These are phyloP conservation scores for Drosophila suboccidentalis DNA, from an alignment of 2,888 invertebrate species.

Conservation along the genomic window DNA sequence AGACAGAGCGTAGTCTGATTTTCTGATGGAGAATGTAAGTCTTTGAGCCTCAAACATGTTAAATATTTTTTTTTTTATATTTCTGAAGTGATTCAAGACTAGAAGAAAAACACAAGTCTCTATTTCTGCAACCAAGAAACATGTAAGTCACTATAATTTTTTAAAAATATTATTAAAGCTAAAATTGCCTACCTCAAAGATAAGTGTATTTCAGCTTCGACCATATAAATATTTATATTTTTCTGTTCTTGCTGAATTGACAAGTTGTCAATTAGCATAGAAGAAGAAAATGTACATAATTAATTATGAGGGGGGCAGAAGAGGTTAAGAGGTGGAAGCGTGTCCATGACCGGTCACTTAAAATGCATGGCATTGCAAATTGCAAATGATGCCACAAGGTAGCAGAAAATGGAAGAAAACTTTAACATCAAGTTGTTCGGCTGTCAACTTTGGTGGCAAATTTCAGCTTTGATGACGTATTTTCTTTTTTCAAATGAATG, in stretches of 20 bases:
- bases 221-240: background rate
- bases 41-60: too few species aligned
- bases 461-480: conserved; percentile 35
- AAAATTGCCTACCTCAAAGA: too few species aligned
- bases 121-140: background rate
- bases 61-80: too few species aligned
- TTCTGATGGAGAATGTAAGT: background rate
- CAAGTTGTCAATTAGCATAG: conserved; percentile 46
- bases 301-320: background rate
- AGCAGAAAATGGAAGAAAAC: conserved; percentile 22
- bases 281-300: conserved; percentile 37
- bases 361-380: conserved; percentile 57
- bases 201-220: conserved; percentile 3
- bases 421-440: conserved; percentile 22
- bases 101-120: too few species aligned
- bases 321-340: background rate
- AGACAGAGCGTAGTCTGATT: background rate
- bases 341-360: conserved; percentile 61
- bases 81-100: too few species aligned
- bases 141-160: too few species aligned
- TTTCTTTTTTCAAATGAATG: conserved; percentile 33
- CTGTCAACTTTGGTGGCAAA: conserved; percentile 41
- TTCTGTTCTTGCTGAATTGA: conserved; percentile 21
- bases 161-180: too few species aligned
- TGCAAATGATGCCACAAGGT: conserved; percentile 62